A percentile compares a stretch with the other conserved stretches of the same genome.
These are phyloP conservation scores for Chirona hameri DNA, from an alignment of 2,888 invertebrate genomes.

Conservation along the genomic window DNA sequence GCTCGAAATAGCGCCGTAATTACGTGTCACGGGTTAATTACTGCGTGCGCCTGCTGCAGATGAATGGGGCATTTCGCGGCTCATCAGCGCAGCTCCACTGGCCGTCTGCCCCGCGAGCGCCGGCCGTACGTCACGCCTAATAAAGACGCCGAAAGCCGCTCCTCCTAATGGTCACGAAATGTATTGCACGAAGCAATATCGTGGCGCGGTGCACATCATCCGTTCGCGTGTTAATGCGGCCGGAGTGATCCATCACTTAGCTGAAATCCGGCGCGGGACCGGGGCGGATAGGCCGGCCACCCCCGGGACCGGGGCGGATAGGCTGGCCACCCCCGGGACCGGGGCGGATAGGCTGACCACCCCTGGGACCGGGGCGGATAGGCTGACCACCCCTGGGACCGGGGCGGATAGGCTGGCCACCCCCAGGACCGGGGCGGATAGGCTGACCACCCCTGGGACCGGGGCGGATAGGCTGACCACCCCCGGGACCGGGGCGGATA, in stretches of 20 bases:
- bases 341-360: too few species aligned
- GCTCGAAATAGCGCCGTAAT: not conserved
- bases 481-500: not conserved
- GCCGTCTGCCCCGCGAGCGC: not conserved
- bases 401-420: too few species aligned
- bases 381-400: too few species aligned
- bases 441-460: too few species aligned
- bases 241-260: constrained; percentile 2
- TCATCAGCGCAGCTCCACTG: not conserved
- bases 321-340: too few species aligned
- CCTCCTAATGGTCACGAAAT: constrained; percentile 12
- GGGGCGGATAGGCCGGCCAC: not conserved
- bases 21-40: not conserved
- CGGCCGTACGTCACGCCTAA: not conserved
- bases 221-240: not conserved
- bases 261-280: not conserved
- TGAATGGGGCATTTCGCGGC: not conserved
- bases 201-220: not conserved
- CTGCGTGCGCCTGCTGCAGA: not conserved
- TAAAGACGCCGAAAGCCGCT: constrained; percentile 22
- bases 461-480: not conserved
- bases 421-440: too few species aligned
- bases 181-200: not conserved
- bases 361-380: too few species aligned
- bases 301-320: too few species aligned